Conservation (phyloP, 2,888 invertebrate species). For the Nephrotoma flavescens region DNA sequence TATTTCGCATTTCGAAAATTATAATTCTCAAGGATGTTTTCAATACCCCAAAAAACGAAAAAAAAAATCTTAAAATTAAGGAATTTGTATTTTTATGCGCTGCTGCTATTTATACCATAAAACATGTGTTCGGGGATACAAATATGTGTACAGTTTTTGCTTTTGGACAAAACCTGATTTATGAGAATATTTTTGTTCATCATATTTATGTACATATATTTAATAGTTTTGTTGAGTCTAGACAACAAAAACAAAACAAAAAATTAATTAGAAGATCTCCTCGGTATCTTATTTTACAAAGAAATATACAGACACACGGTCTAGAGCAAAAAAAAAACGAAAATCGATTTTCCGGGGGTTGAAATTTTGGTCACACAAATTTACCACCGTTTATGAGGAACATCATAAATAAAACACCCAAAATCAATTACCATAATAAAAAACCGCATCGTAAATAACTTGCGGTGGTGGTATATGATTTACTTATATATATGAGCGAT, state of each 20-base stretch:
- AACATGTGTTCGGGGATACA: not conserved
- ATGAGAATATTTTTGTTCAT: not conserved
- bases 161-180: not conserved
- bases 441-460: not conserved
- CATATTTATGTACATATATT: not conserved
- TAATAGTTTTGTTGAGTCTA: not conserved
- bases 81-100: not conserved
- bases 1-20: not conserved
- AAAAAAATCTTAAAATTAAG: not conserved
- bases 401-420: not conserved
- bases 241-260: not conserved
- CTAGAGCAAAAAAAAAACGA: not conserved
- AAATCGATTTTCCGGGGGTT: not conserved
- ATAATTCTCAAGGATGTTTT: not conserved
- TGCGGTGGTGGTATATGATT: not conserved
- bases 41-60: not conserved
- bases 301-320: not conserved
- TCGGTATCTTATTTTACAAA: not conserved
- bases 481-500: too few species aligned
- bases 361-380: not conserved
- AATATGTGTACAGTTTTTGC: not conserved
- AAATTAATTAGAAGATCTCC: not conserved
- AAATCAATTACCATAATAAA: not conserved
- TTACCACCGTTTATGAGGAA: not conserved
- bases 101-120: not conserved